Evolutionary conservation across 2,888 invertebrate genomes (phyloP), one percentile per base, ranked within the genome.

Genomic region (Sisyra terminalis): DNA sequence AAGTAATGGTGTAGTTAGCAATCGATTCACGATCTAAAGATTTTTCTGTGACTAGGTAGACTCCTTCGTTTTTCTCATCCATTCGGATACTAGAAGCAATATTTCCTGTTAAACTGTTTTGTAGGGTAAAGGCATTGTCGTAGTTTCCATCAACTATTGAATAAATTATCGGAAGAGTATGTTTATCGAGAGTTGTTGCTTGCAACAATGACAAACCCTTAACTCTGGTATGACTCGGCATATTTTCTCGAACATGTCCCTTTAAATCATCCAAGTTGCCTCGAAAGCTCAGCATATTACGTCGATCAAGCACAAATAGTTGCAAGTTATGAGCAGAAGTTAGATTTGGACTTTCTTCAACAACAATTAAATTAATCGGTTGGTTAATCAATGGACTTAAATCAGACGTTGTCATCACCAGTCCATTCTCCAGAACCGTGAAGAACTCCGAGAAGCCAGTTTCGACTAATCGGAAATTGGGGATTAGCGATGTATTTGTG

Each of bases 381-480:
- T 76, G 74, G 58, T 88, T 80, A 46, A 87, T 75, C 46, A 90
- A 65, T 10, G 87, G 84, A 42, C 78, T 75, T 34, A 90, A 71
- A 56, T 88, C 86, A 31, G 85, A 78, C 17, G 87, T 89, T 37
- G 89, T 89, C 88, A 90, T 92, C 44, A 92, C 78, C 44, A 88
- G 74, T 41, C 90, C 90, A 60, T 88, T 83, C 50, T 81, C 78
- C 44, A 90, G 72, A 50, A 90, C 78, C 8, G 90, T 83, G 62
- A 92, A 90, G 63, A 80, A 89, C 50, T 84, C 76, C 38, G 83
- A 80, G 59, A 76, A 85, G 48, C 81, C 84, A 40, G 82, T 84
- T 55, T 87, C 83, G 54, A 86, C 64, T 49, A 83, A 67, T 48
- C 71, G 73, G 57, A 73, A 80, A 48, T 70, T 69, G 44, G 72